Percentiles rank a stretch among this genome's conserved stretches.
These are phyloP conservation scores for Scolopax mira DNA, from an alignment of 2,113 vertebrate species.

Conservation along the genomic window DNA sequence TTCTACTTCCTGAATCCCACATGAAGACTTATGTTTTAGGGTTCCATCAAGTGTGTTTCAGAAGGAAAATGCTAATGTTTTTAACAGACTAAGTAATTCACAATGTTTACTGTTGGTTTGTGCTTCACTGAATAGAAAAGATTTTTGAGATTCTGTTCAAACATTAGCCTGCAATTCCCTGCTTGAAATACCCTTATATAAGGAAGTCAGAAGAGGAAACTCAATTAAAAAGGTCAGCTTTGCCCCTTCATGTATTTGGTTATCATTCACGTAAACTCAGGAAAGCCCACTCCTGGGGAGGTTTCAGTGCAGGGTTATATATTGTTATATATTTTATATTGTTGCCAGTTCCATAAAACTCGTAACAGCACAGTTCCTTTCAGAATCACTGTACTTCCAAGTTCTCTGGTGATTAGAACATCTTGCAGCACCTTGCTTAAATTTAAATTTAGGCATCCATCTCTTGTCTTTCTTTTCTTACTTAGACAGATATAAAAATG, in stretches of 20 bases:
- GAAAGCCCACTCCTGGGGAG: background rate
- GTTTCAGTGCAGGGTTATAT: background rate
- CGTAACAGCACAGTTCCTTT: background rate
- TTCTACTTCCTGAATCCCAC: background rate
- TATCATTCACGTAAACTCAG: background rate
- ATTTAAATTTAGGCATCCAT: background rate
- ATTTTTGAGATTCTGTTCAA: background rate
- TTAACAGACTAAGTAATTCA: background rate
- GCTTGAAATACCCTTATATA: background rate
- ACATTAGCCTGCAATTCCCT: background rate
- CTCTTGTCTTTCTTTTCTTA: background rate
- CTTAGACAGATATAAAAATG: background rate
- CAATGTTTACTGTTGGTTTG: background rate
- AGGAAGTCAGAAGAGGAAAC: background rate
- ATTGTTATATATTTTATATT: background rate
- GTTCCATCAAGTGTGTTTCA: background rate
- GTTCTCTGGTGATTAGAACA: background rate
- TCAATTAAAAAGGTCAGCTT: background rate
- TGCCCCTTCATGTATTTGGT: background rate
- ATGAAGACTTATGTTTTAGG: background rate
- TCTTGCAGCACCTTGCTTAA: background rate
- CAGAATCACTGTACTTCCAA: background rate
- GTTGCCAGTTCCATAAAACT: background rate
- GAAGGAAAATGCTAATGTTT: background rate
- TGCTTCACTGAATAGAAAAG: background rate